Base-by-base conservation (phyloP, 2,888 invertebrate species). In the Chorisops tibialis region DNA sequence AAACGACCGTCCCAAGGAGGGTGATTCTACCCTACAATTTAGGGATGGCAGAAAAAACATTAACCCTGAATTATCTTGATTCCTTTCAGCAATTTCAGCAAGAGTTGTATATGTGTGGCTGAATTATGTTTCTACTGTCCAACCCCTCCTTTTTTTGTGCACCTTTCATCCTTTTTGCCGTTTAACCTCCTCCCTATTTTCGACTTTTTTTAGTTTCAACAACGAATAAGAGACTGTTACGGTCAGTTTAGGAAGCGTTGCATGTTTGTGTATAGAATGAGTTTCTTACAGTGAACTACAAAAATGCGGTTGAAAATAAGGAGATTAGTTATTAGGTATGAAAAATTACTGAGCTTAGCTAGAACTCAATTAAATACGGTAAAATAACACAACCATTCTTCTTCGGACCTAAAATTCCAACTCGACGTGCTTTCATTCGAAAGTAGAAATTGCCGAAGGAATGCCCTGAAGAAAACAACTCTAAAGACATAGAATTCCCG, bases 391-490 rank as follows among this genome's bases (percentile, higher is more conserved):
- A 30, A n/a, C n/a, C n/a, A 7, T 30, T 30, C 30, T 5, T 30
- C 30, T 2, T 2, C 30, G 9, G 7, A 30, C 30, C 30, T 30
- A 9, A 30, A 30, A 30, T 2, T 24, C 22, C 24, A 41, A 54
- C 54, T 41, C 14, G 21, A 41, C 54, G 24, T 41, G 54, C 41
- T 54, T 41, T 54, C 54, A 14, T 22, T 41, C 41, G 16, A 54
- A 52, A n/a, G n/a, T n/a, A n/a, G n/a, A 39, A 52, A 52, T 52
- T 52, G 52, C 52, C 39, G 52, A 52, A 52, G 52, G 41, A 54
- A 54, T 39, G 21, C 41, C 54, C 54, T 19, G 24, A 54, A 54
- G 54, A n/a, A 41, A 39, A 41, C 43, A 54, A 30, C 30, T 30
- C 30, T 30, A 30, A n/a, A 54, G 54, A 41, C 43, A 54, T 14